These are phyloP conservation scores for Mylabris phalerata DNA, from an alignment of 1,140 invertebrate genomes.

Conservation along the genomic window DNA sequence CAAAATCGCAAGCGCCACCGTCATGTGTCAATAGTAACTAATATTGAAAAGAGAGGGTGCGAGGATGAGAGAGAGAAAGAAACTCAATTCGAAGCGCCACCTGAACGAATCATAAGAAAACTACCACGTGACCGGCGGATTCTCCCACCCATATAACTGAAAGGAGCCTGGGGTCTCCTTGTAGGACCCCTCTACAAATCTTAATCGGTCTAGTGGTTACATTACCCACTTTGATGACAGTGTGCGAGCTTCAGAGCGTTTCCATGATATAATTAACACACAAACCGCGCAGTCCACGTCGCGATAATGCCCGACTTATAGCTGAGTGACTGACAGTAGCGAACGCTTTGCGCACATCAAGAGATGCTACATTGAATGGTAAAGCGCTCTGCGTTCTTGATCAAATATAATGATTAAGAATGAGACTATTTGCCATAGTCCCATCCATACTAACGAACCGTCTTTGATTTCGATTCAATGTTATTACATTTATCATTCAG, in stretches of 20 bases:
- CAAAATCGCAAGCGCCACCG: too few relatives aligned
- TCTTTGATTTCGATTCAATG: conserved; percentile 30
- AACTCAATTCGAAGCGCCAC: too few relatives aligned
- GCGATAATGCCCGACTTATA: conserved; percentile 20
- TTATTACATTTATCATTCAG: conserved; percentile 23
- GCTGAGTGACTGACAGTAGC: conserved; percentile 36
- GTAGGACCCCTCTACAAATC: conserved; percentile 41
- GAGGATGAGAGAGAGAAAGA: too few relatives aligned
- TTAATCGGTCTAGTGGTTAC: conserved; percentile 18
- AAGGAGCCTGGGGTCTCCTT: conserved; percentile 47
- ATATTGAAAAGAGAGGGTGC: too few relatives aligned
- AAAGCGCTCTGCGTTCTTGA: conserved; percentile 26
- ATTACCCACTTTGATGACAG: conserved; percentile 20
- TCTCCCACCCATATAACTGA: too few relatives aligned
- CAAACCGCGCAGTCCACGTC: conserved; percentile 19
- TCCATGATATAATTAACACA: conserved; percentile 29
- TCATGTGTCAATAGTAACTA: too few relatives aligned
- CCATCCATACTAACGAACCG: conserved; percentile 35
- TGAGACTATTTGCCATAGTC: conserved; percentile 32
- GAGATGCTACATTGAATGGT: conserved; percentile 33
- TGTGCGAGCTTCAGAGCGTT: conserved; percentile 18
- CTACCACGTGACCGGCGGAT: too few relatives aligned
- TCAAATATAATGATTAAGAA: conserved; percentile 33
- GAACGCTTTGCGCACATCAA: conserved; percentile 36
- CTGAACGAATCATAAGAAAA: too few relatives aligned